Evolutionary conservation across 2,797 vertebrate genomes (phyloP).

Genomic region (Platyrinchus mystaceus): DNA sequence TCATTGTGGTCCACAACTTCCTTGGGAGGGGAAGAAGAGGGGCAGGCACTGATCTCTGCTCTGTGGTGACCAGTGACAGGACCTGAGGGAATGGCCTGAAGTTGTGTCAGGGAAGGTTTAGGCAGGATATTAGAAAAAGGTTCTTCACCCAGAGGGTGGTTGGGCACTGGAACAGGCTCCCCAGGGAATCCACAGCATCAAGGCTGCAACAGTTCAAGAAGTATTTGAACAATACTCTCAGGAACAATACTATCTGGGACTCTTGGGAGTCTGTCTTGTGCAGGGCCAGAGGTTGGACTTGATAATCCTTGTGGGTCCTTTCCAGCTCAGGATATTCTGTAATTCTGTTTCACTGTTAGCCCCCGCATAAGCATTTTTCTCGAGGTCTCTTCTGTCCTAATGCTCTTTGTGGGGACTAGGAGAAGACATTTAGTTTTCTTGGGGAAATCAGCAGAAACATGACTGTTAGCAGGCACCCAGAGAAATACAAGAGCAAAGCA

Average conservation of each 20-base stretch:
- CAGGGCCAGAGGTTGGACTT: not conserved
- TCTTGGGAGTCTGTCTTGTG: not conserved
- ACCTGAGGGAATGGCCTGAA: not conserved
- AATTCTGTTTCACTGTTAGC: not conserved
- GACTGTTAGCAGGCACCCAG: not conserved
- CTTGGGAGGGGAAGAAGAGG: not conserved
- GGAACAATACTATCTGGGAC: not conserved
- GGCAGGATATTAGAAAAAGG: not conserved
- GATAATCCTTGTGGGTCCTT: not conserved
- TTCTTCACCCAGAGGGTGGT: not conserved
- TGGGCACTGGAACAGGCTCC: not conserved
- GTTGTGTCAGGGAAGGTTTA: not conserved
- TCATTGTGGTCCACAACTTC: not conserved
- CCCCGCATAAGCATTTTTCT: not conserved
- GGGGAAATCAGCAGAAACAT: not conserved
- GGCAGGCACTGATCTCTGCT: not conserved
- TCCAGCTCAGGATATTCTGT: not conserved
- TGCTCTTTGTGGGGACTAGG: no score
- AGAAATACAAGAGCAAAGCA: not conserved
- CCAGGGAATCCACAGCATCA: rapidly evolving
- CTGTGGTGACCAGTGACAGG: not conserved
- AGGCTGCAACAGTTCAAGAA: not conserved
- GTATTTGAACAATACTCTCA: not conserved
- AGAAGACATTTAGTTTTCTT: not conserved
- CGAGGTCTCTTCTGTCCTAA: not conserved